Evolutionary conservation across 2,113 vertebrate species (phyloP).

Genomic region (Aphyosemion australe): DNA sequence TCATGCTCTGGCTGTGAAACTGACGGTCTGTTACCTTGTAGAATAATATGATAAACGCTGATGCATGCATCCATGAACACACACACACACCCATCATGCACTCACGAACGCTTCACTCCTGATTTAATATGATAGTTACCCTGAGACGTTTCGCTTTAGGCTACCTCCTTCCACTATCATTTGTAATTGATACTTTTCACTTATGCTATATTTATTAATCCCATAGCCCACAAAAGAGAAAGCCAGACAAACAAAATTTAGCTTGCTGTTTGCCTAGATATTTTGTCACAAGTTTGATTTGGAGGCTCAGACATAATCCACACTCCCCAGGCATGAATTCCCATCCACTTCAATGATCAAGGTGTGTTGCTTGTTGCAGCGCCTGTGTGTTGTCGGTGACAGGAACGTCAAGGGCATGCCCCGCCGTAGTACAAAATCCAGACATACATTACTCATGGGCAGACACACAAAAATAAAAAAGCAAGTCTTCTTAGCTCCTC

Average conservation of each 20-base stretch:
- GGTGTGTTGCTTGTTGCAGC: conserved; percentile 44
- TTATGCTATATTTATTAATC: conserved; percentile 54
- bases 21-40: conserved; percentile 70
- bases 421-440: conserved; percentile 25
- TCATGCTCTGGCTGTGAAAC: conserved; percentile 77
- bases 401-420: conserved; percentile 57
- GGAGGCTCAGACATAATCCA: conserved; percentile 38
- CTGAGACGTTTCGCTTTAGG: conserved; percentile 42
- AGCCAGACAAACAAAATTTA: conserved; percentile 27
- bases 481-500: conserved; percentile 24
- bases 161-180: conserved; percentile 26
- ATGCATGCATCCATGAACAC: conserved; percentile 6
- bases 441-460: conserved; percentile 31
- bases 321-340: conserved; percentile 49
- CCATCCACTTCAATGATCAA: conserved; percentile 55
- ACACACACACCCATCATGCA: background rate
- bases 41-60: conserved; percentile 63
- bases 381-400: conserved; percentile 48
- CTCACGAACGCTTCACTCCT: conserved; percentile 21
- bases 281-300: conserved; percentile 37
- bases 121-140: conserved; percentile 52
- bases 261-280: conserved; percentile 39
- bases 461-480: conserved; percentile 13
- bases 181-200: conserved; percentile 47
- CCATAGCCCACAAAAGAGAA: conserved; percentile 18